Percentiles rank a stretch among this genome's conserved stretches.
Evolutionary conservation across 2,797 vertebrate genomes (phyloP).

Genomic region (Myripristis jacobus): DNA sequence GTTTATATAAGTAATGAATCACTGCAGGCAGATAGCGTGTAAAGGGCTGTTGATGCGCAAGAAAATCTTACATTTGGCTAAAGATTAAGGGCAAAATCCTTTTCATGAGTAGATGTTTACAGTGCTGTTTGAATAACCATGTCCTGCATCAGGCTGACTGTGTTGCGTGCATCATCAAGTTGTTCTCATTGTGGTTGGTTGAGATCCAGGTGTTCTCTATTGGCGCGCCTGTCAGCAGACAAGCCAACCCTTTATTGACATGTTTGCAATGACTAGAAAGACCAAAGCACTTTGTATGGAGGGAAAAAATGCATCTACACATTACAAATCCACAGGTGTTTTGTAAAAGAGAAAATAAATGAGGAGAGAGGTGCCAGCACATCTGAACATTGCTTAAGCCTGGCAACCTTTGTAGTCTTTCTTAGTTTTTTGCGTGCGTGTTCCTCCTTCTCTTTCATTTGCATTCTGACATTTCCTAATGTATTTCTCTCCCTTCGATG

Average conservation of each 20-base stretch:
- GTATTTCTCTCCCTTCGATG: slow-evolving; percentile 44
- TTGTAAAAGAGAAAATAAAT: slow-evolving; percentile 68
- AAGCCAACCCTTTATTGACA: slow-evolving; percentile 67
- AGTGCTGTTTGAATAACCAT: slow-evolving; percentile 60
- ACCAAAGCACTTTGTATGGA: slow-evolving; percentile 52
- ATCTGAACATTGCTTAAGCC: slow-evolving; percentile 58
- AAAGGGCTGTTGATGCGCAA: slow-evolving; percentile 62
- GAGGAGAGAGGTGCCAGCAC: slow-evolving; percentile 52
- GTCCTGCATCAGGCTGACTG: slow-evolving; percentile 38
- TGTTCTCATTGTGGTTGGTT: slow-evolving; percentile 57
- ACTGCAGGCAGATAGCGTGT: slow-evolving; percentile 45
- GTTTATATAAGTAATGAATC: slow-evolving; percentile 73
- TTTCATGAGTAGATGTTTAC: slow-evolving; percentile 60
- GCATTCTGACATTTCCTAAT: slow-evolving; percentile 30
- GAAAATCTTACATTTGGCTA: slow-evolving; percentile 60
- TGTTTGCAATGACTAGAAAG: slow-evolving; percentile 68
- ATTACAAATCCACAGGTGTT: slow-evolving; percentile 77
- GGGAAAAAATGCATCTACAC: slow-evolving; percentile 52
- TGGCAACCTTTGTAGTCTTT: slow-evolving; percentile 44
- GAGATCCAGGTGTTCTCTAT: slow-evolving; percentile 74
- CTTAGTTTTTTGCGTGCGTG: background rate
- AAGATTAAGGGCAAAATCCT: slow-evolving; percentile 66
- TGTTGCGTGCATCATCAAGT: slow-evolving; percentile 58
- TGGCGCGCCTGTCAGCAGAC: slow-evolving; percentile 68
- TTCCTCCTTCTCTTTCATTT: slow-evolving; percentile 34